Percentiles rank a stretch among this genome's conserved stretches.
Evolutionary conservation across 2,888 invertebrate species (phyloP).

Genomic region (Eupeodes latifasciatus): DNA sequence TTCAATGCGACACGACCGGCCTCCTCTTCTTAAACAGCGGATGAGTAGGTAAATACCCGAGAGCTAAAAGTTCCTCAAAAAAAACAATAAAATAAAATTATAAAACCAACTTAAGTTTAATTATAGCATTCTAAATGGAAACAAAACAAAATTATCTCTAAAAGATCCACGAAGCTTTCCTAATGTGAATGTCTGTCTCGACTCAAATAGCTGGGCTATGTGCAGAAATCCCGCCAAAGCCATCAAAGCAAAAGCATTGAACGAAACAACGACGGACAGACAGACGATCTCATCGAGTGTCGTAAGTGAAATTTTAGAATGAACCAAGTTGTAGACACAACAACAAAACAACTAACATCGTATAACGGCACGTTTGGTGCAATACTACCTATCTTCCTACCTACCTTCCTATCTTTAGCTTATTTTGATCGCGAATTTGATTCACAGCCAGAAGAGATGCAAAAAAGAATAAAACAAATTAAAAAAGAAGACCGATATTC

Average conservation of each 20-base stretch:
- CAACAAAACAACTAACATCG: conserved; percentile 53
- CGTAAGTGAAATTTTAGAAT: conserved; percentile 69
- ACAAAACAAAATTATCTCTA: neutral
- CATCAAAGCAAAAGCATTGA: conserved; percentile 16
- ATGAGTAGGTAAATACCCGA: conserved; percentile 49
- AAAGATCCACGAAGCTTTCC: conserved; percentile 30
- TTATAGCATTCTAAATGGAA: conserved; percentile 53
- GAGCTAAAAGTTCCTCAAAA: conserved; percentile 17
- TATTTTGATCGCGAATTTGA: conserved; percentile 63
- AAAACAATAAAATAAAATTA: conserved; percentile 33
- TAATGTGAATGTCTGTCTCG: neutral
- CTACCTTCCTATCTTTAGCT: neutral
- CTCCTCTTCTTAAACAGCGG: conserved; percentile 55
- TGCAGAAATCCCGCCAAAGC: conserved; percentile 37
- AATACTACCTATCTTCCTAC: conserved; percentile 45
- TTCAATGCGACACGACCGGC: conserved; percentile 57
- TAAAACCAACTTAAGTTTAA: conserved; percentile 45
- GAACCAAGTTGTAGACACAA: conserved; percentile 49
- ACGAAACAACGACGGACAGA: neutral
- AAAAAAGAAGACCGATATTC: conserved; percentile 3
- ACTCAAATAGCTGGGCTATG: neutral
- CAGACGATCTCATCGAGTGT: conserved; percentile 25
- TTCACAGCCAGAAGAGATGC: conserved; percentile 58
- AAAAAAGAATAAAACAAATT: conserved; percentile 10
- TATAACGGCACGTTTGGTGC: conserved; percentile 73